Base-by-base conservation (phyloP, 2,113 vertebrate genomes). In the Micromys minutus region DNA sequence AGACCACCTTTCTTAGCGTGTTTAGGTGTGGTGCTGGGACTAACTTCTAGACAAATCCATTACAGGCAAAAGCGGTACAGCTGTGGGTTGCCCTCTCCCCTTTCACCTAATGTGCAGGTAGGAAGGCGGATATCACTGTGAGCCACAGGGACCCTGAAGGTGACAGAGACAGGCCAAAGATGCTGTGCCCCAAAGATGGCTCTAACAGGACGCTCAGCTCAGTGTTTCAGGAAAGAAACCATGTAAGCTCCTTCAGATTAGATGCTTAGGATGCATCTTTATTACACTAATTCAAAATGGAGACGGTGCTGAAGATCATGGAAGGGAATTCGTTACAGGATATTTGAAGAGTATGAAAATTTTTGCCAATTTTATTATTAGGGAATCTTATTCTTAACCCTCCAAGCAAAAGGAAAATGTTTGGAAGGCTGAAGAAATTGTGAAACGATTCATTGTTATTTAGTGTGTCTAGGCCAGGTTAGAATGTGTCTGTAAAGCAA, bases 211-310 rank as follows among this genome's bases (percentile, higher is more conserved):
- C 57, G 86, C 39, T 88, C 19, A 65, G 79, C 16, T 83, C 77
- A 69, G 83, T 89, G 89, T 7, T 26, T 31, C 7, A 31, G 36
- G 39, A 94, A 93, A 96, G 52, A 96, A 89, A 72, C 3, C 71
- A 34, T 81, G 26, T 47, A 86, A 87, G 7, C 31, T n/a, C 31
- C 36, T 95, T 81, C 39, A 75, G 59, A 87, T 94, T 86, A 88
- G 65, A 61, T 69, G 45, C 59, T 55, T 13, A 71, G 74, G 21
- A 11, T 15, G 1, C 87, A 12, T 88, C 69, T 89, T 39, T 45
- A 63, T 90, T 42, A 90, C 31, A 92, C 26, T 72, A 74, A 90
- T 79, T 93, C 65, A 86, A 69, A 86, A 94, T 88, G 96, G 90
- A 72, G 80, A 93, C 86, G 17, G 22, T 15, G 21, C 74, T 87